Percentiles rank a stretch among this genome's conserved stretches.
Evolutionary conservation across 2,888 invertebrate species (phyloP).

Genomic region (Dynastes tityus): DNA sequence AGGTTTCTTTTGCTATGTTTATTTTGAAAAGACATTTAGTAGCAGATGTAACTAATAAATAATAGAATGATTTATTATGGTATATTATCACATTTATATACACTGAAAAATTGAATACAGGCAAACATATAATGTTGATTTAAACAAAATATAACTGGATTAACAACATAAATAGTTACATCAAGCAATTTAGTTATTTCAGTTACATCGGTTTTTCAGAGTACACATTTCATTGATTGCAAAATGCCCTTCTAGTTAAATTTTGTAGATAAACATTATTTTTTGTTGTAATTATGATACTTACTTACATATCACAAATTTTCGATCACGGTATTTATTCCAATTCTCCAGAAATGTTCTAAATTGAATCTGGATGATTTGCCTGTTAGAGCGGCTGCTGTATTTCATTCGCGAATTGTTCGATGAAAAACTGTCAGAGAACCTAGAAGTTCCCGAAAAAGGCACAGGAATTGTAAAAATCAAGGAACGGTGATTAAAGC

Average conservation of each 20-base stretch:
- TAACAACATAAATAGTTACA: too few species aligned
- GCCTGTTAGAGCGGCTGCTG: slow-evolving; percentile 65
- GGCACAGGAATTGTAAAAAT: neutral
- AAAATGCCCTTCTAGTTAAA: neutral
- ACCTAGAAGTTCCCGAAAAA: slow-evolving; percentile 17
- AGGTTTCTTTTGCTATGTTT: too few species aligned
- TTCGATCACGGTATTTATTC: slow-evolving; percentile 51
- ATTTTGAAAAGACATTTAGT: too few species aligned
- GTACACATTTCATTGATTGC: neutral
- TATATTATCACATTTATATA: too few species aligned
- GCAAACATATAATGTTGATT: too few species aligned
- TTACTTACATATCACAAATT: slow-evolving; percentile 41
- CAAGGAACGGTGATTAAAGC: neutral
- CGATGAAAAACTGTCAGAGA: slow-evolving; percentile 20
- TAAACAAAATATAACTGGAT: too few species aligned
- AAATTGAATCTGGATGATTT: slow-evolving; percentile 73
- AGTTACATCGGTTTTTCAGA: too few species aligned
- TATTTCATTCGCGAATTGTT: slow-evolving; percentile 65
- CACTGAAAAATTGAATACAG: too few species aligned
- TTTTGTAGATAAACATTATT: neutral
- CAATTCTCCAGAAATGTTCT: slow-evolving; percentile 67
- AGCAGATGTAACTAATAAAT: too few species aligned
- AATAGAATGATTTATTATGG: too few species aligned
- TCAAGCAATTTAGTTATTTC: too few species aligned
- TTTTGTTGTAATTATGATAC: neutral